Evolutionary conservation across 2,888 invertebrate genomes (phyloP).

Genomic region (Coleophora deauratella): DNA sequence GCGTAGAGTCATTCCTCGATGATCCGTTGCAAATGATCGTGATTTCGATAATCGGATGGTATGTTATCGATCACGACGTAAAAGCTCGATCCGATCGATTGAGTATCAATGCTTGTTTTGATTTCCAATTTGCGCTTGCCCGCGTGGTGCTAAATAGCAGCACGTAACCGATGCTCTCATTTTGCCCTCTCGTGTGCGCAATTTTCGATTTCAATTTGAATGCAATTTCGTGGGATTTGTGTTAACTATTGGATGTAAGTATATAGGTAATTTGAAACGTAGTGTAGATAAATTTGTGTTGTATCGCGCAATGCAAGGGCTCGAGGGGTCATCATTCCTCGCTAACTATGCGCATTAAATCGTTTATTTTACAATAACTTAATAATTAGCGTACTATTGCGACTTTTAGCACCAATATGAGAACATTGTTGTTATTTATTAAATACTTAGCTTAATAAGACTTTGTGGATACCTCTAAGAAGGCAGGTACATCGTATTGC

Average conservation of each 20-base stretch:
- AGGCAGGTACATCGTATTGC: too few species aligned
- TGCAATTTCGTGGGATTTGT: constrained; percentile 30
- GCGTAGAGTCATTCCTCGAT: constrained; percentile 17
- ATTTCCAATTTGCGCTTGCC: constrained; percentile 73
- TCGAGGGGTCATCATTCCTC: too few species aligned
- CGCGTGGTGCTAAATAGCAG: constrained; percentile 69
- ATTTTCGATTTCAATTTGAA: constrained; percentile 56
- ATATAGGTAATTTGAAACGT: too few species aligned
- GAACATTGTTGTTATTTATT: too few species aligned
- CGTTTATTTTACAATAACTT: too few species aligned
- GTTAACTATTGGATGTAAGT: background rate
- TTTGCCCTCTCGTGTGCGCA: constrained; percentile 38
- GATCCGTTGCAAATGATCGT: constrained; percentile 50
- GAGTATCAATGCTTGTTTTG: constrained; percentile 69
- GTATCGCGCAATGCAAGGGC: too few species aligned
- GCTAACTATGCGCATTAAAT: too few species aligned
- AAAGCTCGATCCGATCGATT: constrained; percentile 67
- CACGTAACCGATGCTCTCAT: constrained; percentile 55
- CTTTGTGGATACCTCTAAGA: too few species aligned
- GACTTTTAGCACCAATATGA: too few species aligned
- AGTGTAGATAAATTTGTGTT: too few species aligned
- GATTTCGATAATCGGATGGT: constrained; percentile 67
- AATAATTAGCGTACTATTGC: too few species aligned
- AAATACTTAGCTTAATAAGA: too few species aligned
- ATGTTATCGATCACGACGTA: constrained; percentile 68